Conservation (phyloP, 2,888 invertebrate species). For the Muschampia plurimacula region DNA sequence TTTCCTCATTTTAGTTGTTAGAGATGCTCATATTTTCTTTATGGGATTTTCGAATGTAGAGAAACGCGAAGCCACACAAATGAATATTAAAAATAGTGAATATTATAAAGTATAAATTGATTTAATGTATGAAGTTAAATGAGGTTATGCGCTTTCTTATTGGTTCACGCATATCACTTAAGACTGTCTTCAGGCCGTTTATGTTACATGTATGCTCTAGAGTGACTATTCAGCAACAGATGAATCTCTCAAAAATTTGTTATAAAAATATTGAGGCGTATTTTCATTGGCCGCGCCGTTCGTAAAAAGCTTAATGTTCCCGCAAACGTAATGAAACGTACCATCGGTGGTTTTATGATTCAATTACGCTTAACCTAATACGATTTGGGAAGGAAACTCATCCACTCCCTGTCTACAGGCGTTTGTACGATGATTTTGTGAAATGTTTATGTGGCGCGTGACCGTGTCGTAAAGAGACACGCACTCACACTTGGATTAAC, state of each 20-base stretch:
- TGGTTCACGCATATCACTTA: too few relatives aligned
- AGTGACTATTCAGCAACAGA: too few relatives aligned
- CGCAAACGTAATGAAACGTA: constrained; percentile 16
- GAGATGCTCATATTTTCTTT: too few relatives aligned
- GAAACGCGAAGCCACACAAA: too few relatives aligned
- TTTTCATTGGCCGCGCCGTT: background rate
- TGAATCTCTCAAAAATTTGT: too few relatives aligned
- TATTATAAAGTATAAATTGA: too few relatives aligned
- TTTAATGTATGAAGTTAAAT: too few relatives aligned
- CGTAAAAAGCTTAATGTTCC: constrained; percentile 12
- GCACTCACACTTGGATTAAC: constrained; percentile 67
- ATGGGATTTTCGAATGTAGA: too few relatives aligned
- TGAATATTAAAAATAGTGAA: too few relatives aligned
- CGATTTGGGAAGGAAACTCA: constrained; percentile 24
- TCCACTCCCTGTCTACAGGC: constrained; percentile 17
- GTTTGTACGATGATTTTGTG: constrained; percentile 32
- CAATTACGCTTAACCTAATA: constrained; percentile 26
- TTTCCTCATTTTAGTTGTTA: background rate
- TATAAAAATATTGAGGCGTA: background rate
- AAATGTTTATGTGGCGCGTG: constrained; percentile 39
- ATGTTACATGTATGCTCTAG: too few relatives aligned
- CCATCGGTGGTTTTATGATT: constrained; percentile 25
- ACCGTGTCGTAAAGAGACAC: constrained; percentile 62
- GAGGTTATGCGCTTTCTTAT: too few relatives aligned
- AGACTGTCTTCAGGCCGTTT: too few relatives aligned